Conservation (phyloP, 2,113 vertebrate species). For the Lepus americanus region DNA sequence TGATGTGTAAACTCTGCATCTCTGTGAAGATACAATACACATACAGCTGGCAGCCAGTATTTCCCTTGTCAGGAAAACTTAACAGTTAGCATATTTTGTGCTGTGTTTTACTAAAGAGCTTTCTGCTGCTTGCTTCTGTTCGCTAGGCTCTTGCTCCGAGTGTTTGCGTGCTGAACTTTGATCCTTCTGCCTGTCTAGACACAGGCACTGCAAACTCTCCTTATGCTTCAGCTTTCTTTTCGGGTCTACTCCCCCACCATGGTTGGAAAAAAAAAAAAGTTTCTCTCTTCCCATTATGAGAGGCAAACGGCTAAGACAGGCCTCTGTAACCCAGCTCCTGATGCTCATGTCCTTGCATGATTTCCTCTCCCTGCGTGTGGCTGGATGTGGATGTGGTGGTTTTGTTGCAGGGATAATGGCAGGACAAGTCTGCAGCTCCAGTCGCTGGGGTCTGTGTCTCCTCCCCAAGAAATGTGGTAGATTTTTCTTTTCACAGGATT, state of each 20-base stretch:
- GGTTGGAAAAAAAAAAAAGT: neutral
- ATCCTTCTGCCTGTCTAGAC: neutral
- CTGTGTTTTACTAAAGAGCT: neutral
- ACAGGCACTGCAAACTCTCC: neutral
- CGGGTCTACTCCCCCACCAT: neutral
- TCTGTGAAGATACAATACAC: neutral
- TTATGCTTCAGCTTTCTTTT: neutral
- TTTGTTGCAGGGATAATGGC: constrained; percentile 3
- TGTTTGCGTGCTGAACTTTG: neutral
- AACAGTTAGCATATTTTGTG: neutral
- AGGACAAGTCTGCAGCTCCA: neutral
- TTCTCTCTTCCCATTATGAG: neutral
- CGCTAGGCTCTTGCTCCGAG: neutral
- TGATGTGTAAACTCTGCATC: neutral
- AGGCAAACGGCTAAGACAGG: neutral
- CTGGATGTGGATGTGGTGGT: neutral
- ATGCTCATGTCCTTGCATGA: neutral
- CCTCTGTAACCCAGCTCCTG: neutral
- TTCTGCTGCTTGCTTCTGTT: neutral
- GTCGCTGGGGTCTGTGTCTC: no score
- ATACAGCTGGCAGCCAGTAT: neutral
- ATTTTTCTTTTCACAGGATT: no score
- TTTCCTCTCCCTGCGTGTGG: neutral
- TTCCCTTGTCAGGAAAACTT: neutral
- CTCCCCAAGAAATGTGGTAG: no score